Base-by-base conservation (phyloP, 2,888 invertebrate genomes). In the Drosophila pegasa region DNA sequence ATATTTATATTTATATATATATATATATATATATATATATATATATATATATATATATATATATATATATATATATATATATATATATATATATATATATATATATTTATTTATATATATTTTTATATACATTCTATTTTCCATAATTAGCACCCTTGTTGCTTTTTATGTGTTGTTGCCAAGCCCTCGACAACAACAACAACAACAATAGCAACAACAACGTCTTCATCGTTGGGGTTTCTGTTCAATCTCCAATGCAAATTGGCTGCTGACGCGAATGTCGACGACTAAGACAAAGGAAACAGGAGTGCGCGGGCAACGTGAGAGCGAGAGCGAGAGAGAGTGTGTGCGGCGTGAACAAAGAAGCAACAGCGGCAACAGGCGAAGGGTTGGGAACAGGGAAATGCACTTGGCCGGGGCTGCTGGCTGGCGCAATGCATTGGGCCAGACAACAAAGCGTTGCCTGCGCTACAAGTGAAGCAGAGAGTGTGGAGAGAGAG, bases 401-500 rank as follows among this genome's bases (percentile, higher is more conserved):
- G 71, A 80, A 83, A 75, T 86, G 83, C 87, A 86, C 67, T 85
- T 66, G 69, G 65, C 66, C 59, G 50, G 47, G 27, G 65, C 37
- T 40, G 37, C 33, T 38, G 31, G 27, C 52, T 60, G 64, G 12
- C 22, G 43, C 41, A 45, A 20, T 63, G 50, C 37, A 25, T 45
- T 58, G 25, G 25, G 8, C 60, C 80, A 80, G 80, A 80, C 87
- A 80, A 80, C 80, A 80, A 80, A 87, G 87, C 75, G 48, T 62
- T 64, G 12, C 47, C 50, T 22, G 22, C 50, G 33, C 18, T 18
- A 25, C 18, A 31, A 45, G n/a, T 48, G 40, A 37, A 16, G 20
- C 12, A 40, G 5, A 31, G 55, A n/a, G 18, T 22, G 25, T n/a
- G 8, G 18, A 10, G n/a, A 20, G 22, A n/a, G 27, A 27, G 31